Evolutionary conservation across 2,797 vertebrate species (phyloP).

Genomic region (Fistularia tabacaria): DNA sequence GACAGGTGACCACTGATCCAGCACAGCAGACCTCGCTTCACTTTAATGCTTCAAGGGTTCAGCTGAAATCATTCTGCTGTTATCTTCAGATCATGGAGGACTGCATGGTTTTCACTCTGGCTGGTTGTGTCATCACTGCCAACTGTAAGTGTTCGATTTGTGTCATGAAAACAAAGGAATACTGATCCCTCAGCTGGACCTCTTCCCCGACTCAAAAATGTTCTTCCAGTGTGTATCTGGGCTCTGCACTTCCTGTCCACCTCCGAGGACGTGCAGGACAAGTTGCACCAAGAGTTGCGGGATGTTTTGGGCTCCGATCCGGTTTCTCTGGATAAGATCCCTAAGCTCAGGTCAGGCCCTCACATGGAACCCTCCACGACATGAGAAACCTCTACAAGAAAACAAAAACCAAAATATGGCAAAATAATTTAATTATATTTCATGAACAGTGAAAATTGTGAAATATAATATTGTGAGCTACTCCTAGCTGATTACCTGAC

Average conservation of each 20-base stretch:
- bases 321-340: conserved; percentile 85
- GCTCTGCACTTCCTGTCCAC: conserved; percentile 88
- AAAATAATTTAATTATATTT: too few species aligned
- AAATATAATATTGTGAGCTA: too few species aligned
- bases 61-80: background rate
- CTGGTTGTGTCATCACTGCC: conserved; percentile 89
- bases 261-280: conserved; percentile 87
- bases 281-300: conserved; percentile 82
- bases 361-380: too few species aligned
- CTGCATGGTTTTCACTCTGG: conserved; percentile 93
- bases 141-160: conserved; percentile 72
- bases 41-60: background rate
- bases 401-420: too few species aligned
- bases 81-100: conserved; percentile 88
- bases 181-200: background rate
- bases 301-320: conserved; percentile 83
- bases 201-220: background rate
- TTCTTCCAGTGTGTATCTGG: conserved; percentile 89
- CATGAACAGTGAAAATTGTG: too few species aligned
- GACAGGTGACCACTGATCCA: conserved; percentile 77
- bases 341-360: conserved; percentile 81
- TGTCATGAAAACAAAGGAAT: background rate
- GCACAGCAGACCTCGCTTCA: background rate
- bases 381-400: too few species aligned
- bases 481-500: too few species aligned